phyloP scores from a whole-genome alignment of 2,797 vertebrate genomes.

The Eupleurogrammus muticus region DNA sequence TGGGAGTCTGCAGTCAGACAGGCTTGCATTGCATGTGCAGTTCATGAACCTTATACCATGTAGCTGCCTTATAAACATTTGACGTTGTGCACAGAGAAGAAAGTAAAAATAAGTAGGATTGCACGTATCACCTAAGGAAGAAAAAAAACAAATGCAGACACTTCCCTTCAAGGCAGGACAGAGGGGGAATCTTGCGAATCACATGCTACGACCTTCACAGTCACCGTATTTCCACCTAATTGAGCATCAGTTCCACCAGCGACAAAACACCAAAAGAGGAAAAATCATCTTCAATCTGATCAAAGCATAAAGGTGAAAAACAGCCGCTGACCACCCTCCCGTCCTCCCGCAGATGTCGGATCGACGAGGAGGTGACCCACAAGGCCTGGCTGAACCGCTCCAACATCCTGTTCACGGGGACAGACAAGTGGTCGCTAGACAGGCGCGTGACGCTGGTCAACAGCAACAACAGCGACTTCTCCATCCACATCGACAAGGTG shows the following conservation, averaged over 20 bases:
- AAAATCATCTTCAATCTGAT: not conserved
- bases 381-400: constrained; percentile 95
- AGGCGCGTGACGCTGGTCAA: constrained; percentile 88
- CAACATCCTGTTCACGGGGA: constrained; percentile 92
- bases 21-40: not conserved
- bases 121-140: not conserved
- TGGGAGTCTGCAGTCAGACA: not conserved
- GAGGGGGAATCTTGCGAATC: constrained; percentile 35
- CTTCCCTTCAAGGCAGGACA: not conserved
- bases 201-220: constrained; percentile 23
- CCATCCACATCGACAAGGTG: constrained; percentile 90
- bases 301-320: not conserved
- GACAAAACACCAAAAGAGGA: constrained; percentile 10
- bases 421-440: constrained; percentile 94
- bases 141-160: constrained; percentile 11
- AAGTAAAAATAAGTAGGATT: too few relatives aligned
- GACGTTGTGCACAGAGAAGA: not conserved
- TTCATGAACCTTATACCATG: not conserved
- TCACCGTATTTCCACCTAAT: constrained; percentile 18
- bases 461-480: constrained; percentile 91
- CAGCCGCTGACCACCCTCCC: constrained; percentile 1
- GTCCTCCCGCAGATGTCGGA: constrained; percentile 85
- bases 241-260: constrained; percentile 7
- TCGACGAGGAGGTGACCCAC: constrained; percentile 91
- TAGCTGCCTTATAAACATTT: constrained; percentile 1